A percentile compares a stretch with the other conserved stretches of the same genome.
Conservation (phyloP, 2,888 invertebrate genomes). For the Synergus gifuensis region DNA sequence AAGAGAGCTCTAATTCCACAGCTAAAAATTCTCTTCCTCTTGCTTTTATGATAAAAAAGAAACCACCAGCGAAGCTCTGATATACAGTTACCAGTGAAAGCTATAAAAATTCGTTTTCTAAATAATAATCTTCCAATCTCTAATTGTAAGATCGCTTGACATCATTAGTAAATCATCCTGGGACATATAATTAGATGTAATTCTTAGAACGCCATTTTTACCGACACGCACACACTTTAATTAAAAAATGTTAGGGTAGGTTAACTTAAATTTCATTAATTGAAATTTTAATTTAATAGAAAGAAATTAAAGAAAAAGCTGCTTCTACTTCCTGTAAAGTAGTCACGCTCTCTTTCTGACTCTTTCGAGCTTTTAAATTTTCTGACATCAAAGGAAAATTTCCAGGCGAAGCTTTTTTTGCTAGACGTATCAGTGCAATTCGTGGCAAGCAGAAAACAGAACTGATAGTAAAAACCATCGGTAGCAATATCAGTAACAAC, state of each 20-base stretch:
- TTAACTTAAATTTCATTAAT: background rate
- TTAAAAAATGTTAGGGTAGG: no score
- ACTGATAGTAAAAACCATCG: slow-evolving; percentile 30
- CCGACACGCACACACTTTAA: no score
- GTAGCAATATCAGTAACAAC: background rate
- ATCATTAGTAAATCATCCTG: background rate
- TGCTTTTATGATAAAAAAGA: background rate
- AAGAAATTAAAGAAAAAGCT: background rate
- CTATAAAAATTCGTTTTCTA: background rate
- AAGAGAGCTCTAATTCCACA: background rate
- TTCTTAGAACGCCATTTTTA: no score
- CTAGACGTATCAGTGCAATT: background rate
- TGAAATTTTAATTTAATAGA: no score
- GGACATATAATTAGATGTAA: no score
- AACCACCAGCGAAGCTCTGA: background rate
- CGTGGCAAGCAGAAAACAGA: slow-evolving; percentile 10
- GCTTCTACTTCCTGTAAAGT: background rate
- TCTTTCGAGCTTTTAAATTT: background rate
- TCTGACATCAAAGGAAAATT: background rate
- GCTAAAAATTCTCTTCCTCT: slow-evolving; percentile 10
- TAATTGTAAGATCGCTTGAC: background rate
- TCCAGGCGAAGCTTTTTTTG: background rate
- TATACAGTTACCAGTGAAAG: background rate
- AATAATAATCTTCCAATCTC: background rate
- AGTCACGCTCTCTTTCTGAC: background rate